A percentile compares a stretch with the other conserved stretches of the same genome.
Conservation (phyloP, 1,140 invertebrate genomes). For the Brachionus calyciflorus region DNA sequence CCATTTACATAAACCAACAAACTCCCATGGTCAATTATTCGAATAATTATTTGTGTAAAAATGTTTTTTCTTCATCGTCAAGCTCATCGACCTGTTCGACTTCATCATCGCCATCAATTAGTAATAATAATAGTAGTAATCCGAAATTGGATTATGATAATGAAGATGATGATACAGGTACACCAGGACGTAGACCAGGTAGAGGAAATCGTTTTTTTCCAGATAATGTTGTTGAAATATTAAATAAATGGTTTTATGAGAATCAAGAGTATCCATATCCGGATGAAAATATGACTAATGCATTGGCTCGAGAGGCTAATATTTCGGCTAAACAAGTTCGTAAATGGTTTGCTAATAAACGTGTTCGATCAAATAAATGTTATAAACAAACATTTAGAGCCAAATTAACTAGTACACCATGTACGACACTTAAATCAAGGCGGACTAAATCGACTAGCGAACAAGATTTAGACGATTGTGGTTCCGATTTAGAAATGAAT, state of each 20-base stretch:
- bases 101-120: background rate
- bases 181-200: background rate
- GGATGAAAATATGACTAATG: conserved; percentile 42
- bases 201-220: conserved; percentile 38
- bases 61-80: background rate
- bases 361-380: conserved; percentile 44
- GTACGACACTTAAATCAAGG: background rate
- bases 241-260: conserved; percentile 42
- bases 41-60: background rate
- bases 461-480: background rate
- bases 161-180: background rate
- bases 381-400: conserved; percentile 36
- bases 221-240: conserved; percentile 10
- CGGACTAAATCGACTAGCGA: background rate
- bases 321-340: conserved; percentile 45
- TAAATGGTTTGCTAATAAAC: conserved; percentile 48
- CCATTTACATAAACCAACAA: background rate
- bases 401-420: background rate
- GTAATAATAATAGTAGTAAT: background rate
- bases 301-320: conserved; percentile 44
- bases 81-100: background rate
- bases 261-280: conserved; percentile 47
- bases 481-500: background rate
- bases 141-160: background rate
- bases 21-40: no score